A percentile compares a stretch with the other conserved stretches of the same genome.
phyloP scores from a whole-genome alignment of 2,888 invertebrate genomes.

The Caenorhabditis zanzibari region DNA sequence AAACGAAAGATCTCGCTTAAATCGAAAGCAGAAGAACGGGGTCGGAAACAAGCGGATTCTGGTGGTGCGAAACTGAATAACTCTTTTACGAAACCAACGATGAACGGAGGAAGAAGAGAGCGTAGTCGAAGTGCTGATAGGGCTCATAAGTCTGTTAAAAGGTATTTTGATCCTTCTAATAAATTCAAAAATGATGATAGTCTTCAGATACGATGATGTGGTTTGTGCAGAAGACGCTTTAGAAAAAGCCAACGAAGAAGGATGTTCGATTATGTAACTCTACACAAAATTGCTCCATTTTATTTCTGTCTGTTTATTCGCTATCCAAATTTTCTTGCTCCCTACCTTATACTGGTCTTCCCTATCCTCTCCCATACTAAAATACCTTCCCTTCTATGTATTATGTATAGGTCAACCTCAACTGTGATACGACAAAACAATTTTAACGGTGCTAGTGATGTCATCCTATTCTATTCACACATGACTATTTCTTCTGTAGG shows the following conservation, averaged over 20 bases:
- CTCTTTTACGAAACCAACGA: constrained; percentile 32
- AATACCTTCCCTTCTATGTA: constrained; percentile 14
- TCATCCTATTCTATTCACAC: constrained; percentile 39
- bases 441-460: constrained; percentile 52
- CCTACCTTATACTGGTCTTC: constrained; percentile 35
- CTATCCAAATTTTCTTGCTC: constrained; percentile 42
- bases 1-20: constrained; percentile 22
- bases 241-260: constrained; percentile 59
- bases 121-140: constrained; percentile 70
- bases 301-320: neutral
- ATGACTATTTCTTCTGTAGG: constrained; percentile 20
- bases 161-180: constrained; percentile 9
- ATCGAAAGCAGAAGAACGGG: constrained; percentile 35
- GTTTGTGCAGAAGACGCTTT: constrained; percentile 61
- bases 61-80: constrained; percentile 37
- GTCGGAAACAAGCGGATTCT: constrained; percentile 29
- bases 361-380: neutral
- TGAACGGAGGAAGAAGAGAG: constrained; percentile 52
- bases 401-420: constrained; percentile 44
- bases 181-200: neutral
- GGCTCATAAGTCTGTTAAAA: constrained; percentile 55
- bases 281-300: too few species aligned
- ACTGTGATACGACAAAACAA: constrained; percentile 50
- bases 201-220: constrained; percentile 63
- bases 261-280: constrained; percentile 62